A percentile compares a stretch with the other conserved stretches of the same genome.
These are phyloP conservation scores for Halisarca cf. caerulea DNA, from an alignment of 37 sponge, comb jelly and placozoan species.

Conservation along the genomic window DNA sequence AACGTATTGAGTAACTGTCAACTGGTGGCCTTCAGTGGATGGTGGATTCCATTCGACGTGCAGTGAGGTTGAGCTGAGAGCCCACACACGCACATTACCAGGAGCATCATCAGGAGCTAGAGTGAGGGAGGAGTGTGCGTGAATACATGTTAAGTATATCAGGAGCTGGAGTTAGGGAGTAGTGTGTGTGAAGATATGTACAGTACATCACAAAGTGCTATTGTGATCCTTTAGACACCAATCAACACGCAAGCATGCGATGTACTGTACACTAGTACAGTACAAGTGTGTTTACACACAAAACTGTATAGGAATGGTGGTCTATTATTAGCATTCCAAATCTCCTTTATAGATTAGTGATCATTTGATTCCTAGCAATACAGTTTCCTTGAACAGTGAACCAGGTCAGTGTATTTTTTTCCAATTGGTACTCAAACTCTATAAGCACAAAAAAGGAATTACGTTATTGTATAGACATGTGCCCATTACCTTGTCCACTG, in stretches of 20 bases:
- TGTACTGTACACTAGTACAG: too few relatives aligned
- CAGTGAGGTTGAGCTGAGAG: not conserved
- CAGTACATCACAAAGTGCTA: too few relatives aligned
- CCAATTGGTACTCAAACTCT: not conserved
- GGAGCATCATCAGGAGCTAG: conserved; percentile 25
- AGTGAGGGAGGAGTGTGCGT: not conserved
- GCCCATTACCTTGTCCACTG: conserved; percentile 13
- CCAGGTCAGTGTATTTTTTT: not conserved
- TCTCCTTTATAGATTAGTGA: not conserved
- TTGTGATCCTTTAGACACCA: too few relatives aligned
- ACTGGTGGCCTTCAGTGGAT: not conserved
- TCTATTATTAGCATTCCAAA: too few relatives aligned
- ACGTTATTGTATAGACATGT: not conserved
- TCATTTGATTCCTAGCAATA: not conserved
- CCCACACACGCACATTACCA: not conserved
- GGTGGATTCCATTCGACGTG: conserved; percentile 2
- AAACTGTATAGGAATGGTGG: too few relatives aligned
- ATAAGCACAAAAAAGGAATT: not conserved
- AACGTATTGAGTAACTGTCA: not conserved
- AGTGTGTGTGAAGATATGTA: too few relatives aligned
- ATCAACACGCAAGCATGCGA: too few relatives aligned
- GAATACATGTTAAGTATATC: not conserved
- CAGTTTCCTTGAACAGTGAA: not conserved
- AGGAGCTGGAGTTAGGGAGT: too few relatives aligned
- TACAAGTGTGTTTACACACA: too few relatives aligned